phyloP scores from a whole-genome alignment of 2,797 vertebrate genomes.

The Catostomus latipinnis region DNA sequence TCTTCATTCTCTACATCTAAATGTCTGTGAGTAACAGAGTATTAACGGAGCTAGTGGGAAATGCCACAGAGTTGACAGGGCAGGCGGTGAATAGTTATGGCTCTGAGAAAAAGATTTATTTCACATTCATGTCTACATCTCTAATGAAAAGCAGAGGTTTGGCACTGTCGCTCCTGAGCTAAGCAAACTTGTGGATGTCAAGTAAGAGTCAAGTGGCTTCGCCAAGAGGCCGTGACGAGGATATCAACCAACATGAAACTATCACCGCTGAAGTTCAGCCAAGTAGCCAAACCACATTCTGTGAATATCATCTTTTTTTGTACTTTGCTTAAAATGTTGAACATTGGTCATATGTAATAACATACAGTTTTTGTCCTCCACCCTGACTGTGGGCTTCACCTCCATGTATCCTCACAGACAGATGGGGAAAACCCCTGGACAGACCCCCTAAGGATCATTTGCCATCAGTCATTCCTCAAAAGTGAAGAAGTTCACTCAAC shows the following conservation, averaged over 20 bases:
- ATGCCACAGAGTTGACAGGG: constrained; percentile 33
- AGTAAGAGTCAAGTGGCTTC: constrained; percentile 42
- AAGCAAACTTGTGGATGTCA: constrained; percentile 40
- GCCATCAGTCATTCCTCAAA: constrained; percentile 17
- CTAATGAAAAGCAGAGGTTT: constrained; percentile 47
- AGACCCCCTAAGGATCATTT: constrained; percentile 22
- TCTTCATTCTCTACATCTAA: constrained; percentile 53
- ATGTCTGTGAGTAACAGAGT: constrained; percentile 41
- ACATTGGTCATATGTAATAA: constrained; percentile 18
- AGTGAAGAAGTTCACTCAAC: constrained; percentile 16
- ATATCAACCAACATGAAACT: constrained; percentile 43
- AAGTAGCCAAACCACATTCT: constrained; percentile 44
- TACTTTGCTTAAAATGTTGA: constrained; percentile 30
- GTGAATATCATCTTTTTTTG: constrained; percentile 33
- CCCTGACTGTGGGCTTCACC: constrained; percentile 44
- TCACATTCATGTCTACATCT: constrained; percentile 36
- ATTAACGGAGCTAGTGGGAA: constrained; percentile 24
- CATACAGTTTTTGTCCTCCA: constrained; percentile 32
- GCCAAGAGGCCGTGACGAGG: constrained; percentile 36
- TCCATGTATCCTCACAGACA: constrained; percentile 37
- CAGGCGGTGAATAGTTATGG: constrained; percentile 29
- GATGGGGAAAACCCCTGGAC: constrained; percentile 28
- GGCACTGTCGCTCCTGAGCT: constrained; percentile 42
- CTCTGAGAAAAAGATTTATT: constrained; percentile 47
- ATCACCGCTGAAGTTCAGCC: constrained; percentile 31